Base-by-base conservation (phyloP, 2,888 invertebrate species). In the Athripsodes cinereus region DNA sequence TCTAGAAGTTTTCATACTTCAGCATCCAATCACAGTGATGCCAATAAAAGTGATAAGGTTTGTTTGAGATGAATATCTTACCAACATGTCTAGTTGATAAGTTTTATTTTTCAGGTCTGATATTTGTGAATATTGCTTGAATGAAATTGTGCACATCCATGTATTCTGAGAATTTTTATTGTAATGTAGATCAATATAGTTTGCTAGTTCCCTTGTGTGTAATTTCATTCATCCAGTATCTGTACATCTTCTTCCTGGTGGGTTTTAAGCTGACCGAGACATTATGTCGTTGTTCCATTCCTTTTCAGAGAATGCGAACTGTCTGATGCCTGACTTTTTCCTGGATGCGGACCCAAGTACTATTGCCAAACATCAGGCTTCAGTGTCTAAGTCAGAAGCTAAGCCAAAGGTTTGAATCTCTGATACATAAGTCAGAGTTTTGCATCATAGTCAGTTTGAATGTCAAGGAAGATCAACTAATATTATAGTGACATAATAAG, bases 291-390 rank as follows among this genome's bases (percentile, higher is more conserved):
- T 44, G 44, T 44, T 26, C 3, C 10, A 26, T 40, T 13, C 40
- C 48, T 58, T 73, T 75, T 62, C 73, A 84, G 82, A 79, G 68
- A 81, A 83, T 69, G 69, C 79, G 66, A 76, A 82, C 60, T 81
- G 84, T 63, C 76, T 96, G 63, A 83, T 93, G 82, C 82, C 85
- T 0, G 97, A 97, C 76, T 94, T 95, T 76, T 97, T 96, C 78
- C 76, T 97, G 73, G 92, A 76, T 52, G 68, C 68, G 60, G 60
- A 22, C 40, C 60, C 58, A 31, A 22, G n/a, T 54, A 53, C 56
- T 60, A 51, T 55, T 20, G 50, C 52, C 18, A 57, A 55, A 55
- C 53, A 56, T 21, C 21, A 35, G 26, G 20, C 49, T 35, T 3
- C 20, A 51, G 18, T 35, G 13, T 22, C 53, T 40, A 16, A 16